Evolutionary conservation across 2,888 invertebrate species (phyloP).

Genomic region (Heteromurus nitidus): DNA sequence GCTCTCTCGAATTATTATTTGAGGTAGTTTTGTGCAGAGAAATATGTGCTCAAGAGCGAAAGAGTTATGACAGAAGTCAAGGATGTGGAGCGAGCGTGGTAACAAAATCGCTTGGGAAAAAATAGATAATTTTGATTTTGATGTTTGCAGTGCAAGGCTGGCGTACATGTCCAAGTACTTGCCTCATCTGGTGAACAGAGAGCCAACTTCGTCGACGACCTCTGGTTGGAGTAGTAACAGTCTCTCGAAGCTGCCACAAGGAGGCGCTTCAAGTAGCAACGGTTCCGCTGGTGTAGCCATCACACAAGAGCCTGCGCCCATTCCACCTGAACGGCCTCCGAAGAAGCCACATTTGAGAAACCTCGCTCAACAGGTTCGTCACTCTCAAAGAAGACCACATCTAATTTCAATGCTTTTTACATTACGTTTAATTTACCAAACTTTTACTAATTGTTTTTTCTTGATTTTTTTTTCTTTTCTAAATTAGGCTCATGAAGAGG

Average conservation of each 20-base stretch:
- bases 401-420: background rate
- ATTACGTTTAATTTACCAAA: too few species aligned
- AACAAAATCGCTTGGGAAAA: too few species aligned
- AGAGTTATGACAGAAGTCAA: background rate
- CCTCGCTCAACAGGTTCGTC: slow-evolving; percentile 72
- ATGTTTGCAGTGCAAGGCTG: slow-evolving; percentile 70
- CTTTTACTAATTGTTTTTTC: background rate
- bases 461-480: background rate
- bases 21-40: background rate
- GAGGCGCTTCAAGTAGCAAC: slow-evolving; percentile 28
- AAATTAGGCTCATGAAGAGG: slow-evolving; percentile 64
- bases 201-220: slow-evolving; percentile 50
- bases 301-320: slow-evolving; percentile 72
- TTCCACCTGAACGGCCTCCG: slow-evolving; percentile 82
- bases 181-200: slow-evolving; percentile 72
- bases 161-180: slow-evolving; percentile 73
- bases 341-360: slow-evolving; percentile 83
- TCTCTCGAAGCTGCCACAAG: slow-evolving; percentile 57
- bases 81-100: background rate
- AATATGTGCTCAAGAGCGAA: background rate
- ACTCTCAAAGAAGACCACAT: background rate
- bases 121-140: slow-evolving; percentile 19
- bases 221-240: slow-evolving; percentile 36
- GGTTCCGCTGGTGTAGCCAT: slow-evolving; percentile 42
- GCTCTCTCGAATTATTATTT: background rate